Conservation (phyloP, 2,888 invertebrate species). For the Synergus gifuensis region DNA sequence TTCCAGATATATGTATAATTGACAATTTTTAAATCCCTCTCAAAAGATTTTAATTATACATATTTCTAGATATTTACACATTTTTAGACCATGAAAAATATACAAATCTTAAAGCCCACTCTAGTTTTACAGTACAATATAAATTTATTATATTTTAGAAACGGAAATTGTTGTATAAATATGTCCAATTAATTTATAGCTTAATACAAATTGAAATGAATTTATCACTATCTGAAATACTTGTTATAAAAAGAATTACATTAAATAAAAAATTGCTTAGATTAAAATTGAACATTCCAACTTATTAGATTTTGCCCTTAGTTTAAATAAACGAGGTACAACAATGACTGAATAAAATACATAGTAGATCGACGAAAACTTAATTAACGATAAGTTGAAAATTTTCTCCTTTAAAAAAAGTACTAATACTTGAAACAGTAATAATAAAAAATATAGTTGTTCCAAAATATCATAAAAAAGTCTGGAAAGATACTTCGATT, state of each 20-base stretch:
- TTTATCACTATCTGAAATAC: not conserved
- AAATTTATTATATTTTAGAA: not conserved
- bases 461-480: not conserved
- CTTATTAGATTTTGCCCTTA: not conserved
- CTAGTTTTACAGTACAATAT: not conserved
- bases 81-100: not conserved
- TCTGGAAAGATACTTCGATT: not conserved
- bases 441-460: not conserved
- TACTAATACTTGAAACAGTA: not conserved
- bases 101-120: no score
- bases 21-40: not conserved
- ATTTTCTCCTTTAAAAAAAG: not conserved
- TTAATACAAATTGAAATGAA: not conserved
- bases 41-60: not conserved
- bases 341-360: slow-evolving; percentile 22
- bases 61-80: slow-evolving; percentile 3
- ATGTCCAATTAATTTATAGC: no score
- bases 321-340: not conserved
- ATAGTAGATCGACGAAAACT: not conserved
- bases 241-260: not conserved
- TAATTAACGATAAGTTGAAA: slow-evolving; percentile 3
- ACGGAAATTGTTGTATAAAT: not conserved
- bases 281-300: not conserved
- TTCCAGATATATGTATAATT: not conserved
- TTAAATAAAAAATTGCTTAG: not conserved